phyloP scores from a whole-genome alignment of 37 sponge, comb jelly and placozoan species.

The Amphimedon queenslandica region DNA sequence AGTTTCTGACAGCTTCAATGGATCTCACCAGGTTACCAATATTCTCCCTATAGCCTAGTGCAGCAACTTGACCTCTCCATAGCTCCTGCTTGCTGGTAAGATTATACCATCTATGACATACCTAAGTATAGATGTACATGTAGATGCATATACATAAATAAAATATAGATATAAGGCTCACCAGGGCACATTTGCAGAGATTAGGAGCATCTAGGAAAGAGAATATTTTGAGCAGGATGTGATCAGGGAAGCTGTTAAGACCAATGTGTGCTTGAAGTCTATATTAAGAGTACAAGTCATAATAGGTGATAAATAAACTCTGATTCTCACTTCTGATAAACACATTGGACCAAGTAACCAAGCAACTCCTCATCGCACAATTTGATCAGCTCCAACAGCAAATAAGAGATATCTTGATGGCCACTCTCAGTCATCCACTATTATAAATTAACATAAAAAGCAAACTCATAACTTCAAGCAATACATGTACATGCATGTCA shows the following conservation, averaged over 20 bases:
- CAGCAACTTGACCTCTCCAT: slow-evolving; percentile 40
- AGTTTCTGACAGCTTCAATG: slow-evolving; percentile 23
- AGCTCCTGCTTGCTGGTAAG: slow-evolving; percentile 16
- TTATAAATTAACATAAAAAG: no score
- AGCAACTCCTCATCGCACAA: slow-evolving; percentile 60
- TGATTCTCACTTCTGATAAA: slow-evolving; percentile 65
- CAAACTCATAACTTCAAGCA: no score
- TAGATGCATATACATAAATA: neutral
- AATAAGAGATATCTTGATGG: slow-evolving; percentile 17
- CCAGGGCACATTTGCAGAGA: slow-evolving; percentile 57
- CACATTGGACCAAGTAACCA: slow-evolving; percentile 68
- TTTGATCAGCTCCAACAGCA: slow-evolving; percentile 61
- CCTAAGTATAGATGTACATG: slow-evolving; percentile 23
- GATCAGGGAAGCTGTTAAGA: slow-evolving; percentile 40
- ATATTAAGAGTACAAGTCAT: no score
- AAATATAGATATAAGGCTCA: neutral
- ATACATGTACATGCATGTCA: no score
- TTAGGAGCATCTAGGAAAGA: slow-evolving; percentile 36
- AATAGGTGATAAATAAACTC: neutral
- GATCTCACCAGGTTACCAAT: slow-evolving; percentile 39
- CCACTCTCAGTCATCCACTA: slow-evolving; percentile 60
- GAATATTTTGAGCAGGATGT: slow-evolving; percentile 51
- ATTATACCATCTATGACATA: slow-evolving; percentile 46
- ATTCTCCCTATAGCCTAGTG: slow-evolving; percentile 40
- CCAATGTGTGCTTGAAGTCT: slow-evolving; percentile 30